Conservation (phyloP, 2,888 invertebrate genomes). For the Geophilus truncorum region DNA sequence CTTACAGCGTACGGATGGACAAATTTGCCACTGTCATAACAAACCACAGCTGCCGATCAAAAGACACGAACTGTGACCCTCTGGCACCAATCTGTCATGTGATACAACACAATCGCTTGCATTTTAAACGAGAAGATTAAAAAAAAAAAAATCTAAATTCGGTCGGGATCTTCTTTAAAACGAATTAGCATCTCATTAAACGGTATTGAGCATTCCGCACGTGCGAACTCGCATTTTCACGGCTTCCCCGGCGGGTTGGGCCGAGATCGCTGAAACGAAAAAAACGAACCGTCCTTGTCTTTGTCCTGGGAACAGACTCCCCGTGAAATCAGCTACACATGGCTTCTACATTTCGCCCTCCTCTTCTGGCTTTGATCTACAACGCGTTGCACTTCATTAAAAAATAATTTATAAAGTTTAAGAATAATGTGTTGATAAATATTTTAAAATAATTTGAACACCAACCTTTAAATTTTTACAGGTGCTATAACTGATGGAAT, state of each 20-base stretch:
- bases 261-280: no score
- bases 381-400: background rate
- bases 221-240: background rate
- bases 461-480: background rate
- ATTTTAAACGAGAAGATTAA: background rate
- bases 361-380: background rate
- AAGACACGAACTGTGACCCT: background rate
- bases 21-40: background rate
- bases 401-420: background rate
- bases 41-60: background rate
- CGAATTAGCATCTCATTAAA: background rate
- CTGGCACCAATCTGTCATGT: background rate
- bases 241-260: background rate
- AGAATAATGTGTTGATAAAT: no score
- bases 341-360: background rate
- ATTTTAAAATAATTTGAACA: no score
- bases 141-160: background rate
- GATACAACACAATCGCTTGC: background rate
- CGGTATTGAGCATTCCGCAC: background rate
- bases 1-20: no score
- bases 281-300: background rate
- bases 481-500: background rate
- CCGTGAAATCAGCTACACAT: background rate
- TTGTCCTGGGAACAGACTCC: background rate
- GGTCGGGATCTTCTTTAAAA: background rate